Base-by-base conservation (phyloP, 2,888 invertebrate species). In the Lamellibrachia satsuma region DNA sequence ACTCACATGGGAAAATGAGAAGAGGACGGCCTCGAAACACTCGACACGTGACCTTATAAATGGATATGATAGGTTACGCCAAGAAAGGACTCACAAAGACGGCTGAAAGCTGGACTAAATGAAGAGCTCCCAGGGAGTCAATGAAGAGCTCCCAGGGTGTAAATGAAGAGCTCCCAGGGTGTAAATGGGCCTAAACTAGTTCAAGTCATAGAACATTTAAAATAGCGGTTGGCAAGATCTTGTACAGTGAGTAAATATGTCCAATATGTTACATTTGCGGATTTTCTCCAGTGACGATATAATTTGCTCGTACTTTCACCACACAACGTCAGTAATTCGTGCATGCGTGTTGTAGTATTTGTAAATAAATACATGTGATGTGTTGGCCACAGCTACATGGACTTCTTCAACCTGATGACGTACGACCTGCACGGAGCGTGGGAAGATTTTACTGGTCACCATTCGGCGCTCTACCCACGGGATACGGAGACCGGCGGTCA, bases 341-440 rank as follows among this genome's bases (percentile, higher is more conserved):
- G n/a, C 91, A 22, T 91, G 91, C 52, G 4, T 91, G 27, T 9
- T 51, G 52, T 55, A 91, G 91, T 27, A 55, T 7, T 3, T 55
- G 52, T 52, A 52, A 52, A 6, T 39, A 91, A 27, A n/a, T 15
- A 27, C 15, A 91, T 52, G 51, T 22, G 15, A 15, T 91, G 52
- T 27, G 91, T 55, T 55, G 91, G 15, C 55, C 55, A 52, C 92
- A 93, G 93, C 39, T 55, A 91, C 90, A 91, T 93, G 15, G 93
- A 93, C 52, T 91, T 93, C 92, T 75, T 93, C 27, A 93, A 92
- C 91, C 52, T 93, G 27, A 93, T 93, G 93, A 55, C 93, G 22
- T 93, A 93, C 90, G 93, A 93, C 91, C 90, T 93, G 90, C 93
- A 93, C 39, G 93, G 93, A 15, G 92, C 92, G 15, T 93, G 93